Base-by-base conservation (phyloP, 30 jellyfish, hydroid and myxozoan genomes). In the Aurelia sp. region DNA sequence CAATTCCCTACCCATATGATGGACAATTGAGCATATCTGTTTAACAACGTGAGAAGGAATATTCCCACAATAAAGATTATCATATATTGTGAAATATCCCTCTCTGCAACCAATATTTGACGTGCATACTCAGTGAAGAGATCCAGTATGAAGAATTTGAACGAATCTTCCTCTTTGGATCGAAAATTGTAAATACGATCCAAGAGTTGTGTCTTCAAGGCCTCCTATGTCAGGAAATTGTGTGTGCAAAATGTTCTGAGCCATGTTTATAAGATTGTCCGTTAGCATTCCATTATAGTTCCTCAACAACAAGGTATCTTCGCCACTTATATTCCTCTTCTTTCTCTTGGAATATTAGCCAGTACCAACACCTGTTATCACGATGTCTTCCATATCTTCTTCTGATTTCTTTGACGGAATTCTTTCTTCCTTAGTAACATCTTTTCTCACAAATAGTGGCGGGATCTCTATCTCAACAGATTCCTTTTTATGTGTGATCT, bases 151-250 rank as follows among this genome's bases (percentile, higher is more conserved):
- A n/a, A n/a, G n/a, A n/a, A n/a, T n/a, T n/a, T n/a, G n/a, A n/a
- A n/a, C n/a, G n/a, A n/a, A n/a, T n/a, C n/a, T n/a, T n/a, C n/a
- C 48, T 38, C 48, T 38, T 38, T 38, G 48, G 48, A 38, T 38
- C 48, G 48, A 38, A 38, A 38, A 38, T 38, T 38, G 48, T 5
- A 38, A 38, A 38, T 38, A 38, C 5, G 48, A 5, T 5, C 48
- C 48, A 38, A 38, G 48, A 57, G 67, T 57, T 57, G 67, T 57
- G 67, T 57, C 67, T 7, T 57, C 67, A 19, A 57, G 67, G 67
- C 67, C 67, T 57, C 67, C 67, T 19, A 57, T 57, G 67, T 57
- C 67, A 16, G 67, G 67, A 57, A 57, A 57, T 7, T 57, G 67
- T 57, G 67, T 7, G 8, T 57, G 67, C 8, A 57, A 57, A 57